A percentile compares a stretch with the other conserved stretches of the same genome.
These are phyloP conservation scores for Phyllotreta striolata DNA, from an alignment of 2,888 invertebrate species.

Conservation along the genomic window DNA sequence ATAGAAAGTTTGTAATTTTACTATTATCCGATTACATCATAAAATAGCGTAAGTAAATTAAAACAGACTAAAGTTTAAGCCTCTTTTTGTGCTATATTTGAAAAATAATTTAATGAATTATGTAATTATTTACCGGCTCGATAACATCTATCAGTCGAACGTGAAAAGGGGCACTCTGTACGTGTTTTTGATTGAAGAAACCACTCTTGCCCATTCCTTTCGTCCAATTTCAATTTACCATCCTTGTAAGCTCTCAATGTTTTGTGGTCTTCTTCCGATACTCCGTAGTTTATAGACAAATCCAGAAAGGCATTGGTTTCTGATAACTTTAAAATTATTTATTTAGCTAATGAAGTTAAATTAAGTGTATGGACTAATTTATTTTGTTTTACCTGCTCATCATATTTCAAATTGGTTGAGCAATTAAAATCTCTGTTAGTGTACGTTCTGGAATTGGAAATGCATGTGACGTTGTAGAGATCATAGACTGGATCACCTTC, in stretches of 20 bases:
- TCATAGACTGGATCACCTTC: constrained; percentile 54
- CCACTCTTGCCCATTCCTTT: constrained; percentile 51
- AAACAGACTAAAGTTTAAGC: not conserved
- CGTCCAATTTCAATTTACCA: constrained; percentile 51
- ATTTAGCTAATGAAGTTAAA: constrained; percentile 1
- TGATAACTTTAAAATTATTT: constrained; percentile 47
- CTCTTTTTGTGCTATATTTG: not conserved
- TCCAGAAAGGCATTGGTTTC: constrained; percentile 59
- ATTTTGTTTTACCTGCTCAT: constrained; percentile 39
- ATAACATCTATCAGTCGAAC: constrained; percentile 34
- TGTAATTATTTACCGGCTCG: constrained; percentile 26
- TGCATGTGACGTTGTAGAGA: constrained; percentile 52
- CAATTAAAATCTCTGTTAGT: constrained; percentile 49
- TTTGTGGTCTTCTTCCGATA: constrained; percentile 50
- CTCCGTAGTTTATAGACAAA: constrained; percentile 60
- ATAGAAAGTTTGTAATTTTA: too few species aligned
- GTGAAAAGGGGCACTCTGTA: constrained; percentile 14
- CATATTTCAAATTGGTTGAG: constrained; percentile 26
- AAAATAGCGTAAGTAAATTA: too few species aligned
- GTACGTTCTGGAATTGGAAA: constrained; percentile 58
- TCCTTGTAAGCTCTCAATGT: constrained; percentile 49
- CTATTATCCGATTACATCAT: too few species aligned
- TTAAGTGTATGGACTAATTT: too few species aligned
- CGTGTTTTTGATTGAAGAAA: constrained; percentile 49
- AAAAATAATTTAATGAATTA: not conserved